Percentiles rank a stretch among this genome's conserved stretches.
phyloP scores from a whole-genome alignment of 2,113 vertebrate species.

The Loxodonta africana region DNA sequence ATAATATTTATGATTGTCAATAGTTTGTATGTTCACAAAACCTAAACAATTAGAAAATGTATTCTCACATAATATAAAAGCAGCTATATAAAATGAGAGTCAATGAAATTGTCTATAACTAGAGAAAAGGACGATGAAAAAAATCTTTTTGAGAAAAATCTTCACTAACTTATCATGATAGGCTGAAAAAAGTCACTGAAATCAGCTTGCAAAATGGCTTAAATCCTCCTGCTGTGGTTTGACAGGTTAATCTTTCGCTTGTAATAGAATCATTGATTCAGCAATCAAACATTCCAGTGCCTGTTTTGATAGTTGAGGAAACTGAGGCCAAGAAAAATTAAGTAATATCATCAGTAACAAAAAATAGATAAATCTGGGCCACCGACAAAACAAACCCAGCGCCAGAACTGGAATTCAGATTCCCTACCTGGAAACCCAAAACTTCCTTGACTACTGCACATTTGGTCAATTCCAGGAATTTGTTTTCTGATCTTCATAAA shows the following conservation, averaged over 20 bases:
- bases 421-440: neutral
- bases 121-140: neutral
- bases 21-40: neutral
- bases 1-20: neutral
- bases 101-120: neutral
- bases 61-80: neutral
- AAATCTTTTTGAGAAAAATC: neutral
- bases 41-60: neutral
- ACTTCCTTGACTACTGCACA: neutral
- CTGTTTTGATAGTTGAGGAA: conserved; percentile 39
- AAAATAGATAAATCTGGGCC: neutral
- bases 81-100: neutral
- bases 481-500: neutral
- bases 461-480: neutral
- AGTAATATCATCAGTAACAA: neutral
- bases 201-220: neutral
- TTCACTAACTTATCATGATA: neutral
- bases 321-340: conserved; percentile 9
- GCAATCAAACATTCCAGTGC: neutral
- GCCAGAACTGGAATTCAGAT: neutral
- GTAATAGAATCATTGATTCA: neutral
- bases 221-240: neutral
- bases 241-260: conserved; percentile 17
- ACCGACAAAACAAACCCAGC: neutral
- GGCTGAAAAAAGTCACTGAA: neutral